Percentiles rank a stretch among this genome's conserved stretches.
Conservation (phyloP, 1,140 invertebrate genomes). For the Theocolax elegans region DNA sequence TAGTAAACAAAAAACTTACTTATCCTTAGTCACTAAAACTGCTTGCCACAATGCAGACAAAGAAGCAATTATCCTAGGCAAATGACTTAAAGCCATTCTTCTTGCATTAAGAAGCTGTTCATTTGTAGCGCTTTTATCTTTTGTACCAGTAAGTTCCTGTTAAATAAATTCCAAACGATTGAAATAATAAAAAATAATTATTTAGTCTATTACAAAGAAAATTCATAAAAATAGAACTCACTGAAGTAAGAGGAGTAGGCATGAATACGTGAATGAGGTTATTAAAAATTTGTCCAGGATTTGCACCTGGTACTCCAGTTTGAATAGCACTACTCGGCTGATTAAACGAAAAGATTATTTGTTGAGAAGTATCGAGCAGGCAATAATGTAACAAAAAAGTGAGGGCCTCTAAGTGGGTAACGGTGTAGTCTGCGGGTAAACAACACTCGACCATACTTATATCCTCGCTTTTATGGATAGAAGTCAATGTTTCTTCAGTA, state of each 20-base stretch:
- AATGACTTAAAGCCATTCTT: slow-evolving; percentile 80
- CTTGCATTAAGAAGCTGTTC: slow-evolving; percentile 74
- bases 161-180: slow-evolving; percentile 10
- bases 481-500: slow-evolving; percentile 46
- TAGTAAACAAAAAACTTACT: too few relatives aligned
- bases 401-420: slow-evolving; percentile 83
- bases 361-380: slow-evolving; percentile 78
- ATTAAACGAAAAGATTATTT: slow-evolving; percentile 72
- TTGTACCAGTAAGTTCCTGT: slow-evolving; percentile 50
- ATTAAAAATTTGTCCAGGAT: slow-evolving; percentile 80
- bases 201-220: too few relatives aligned
- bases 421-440: slow-evolving; percentile 81
- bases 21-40: slow-evolving; percentile 67
- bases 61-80: slow-evolving; percentile 85
- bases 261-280: slow-evolving; percentile 85
- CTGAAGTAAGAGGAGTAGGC: slow-evolving; percentile 66
- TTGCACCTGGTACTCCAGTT: slow-evolving; percentile 67
- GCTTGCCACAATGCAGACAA: slow-evolving; percentile 86
- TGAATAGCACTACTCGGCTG: slow-evolving; percentile 68
- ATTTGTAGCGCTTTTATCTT: slow-evolving; percentile 57
- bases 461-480: slow-evolving; percentile 55
- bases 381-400: slow-evolving; percentile 89
- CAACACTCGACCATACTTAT: slow-evolving; percentile 62
- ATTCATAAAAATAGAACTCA: slow-evolving; percentile 46
- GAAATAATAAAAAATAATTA: too few relatives aligned